A percentile compares a stretch with the other conserved stretches of the same genome.
phyloP scores from a whole-genome alignment of 64 coral and sea anemone species.

The Anthopleura sola region DNA sequence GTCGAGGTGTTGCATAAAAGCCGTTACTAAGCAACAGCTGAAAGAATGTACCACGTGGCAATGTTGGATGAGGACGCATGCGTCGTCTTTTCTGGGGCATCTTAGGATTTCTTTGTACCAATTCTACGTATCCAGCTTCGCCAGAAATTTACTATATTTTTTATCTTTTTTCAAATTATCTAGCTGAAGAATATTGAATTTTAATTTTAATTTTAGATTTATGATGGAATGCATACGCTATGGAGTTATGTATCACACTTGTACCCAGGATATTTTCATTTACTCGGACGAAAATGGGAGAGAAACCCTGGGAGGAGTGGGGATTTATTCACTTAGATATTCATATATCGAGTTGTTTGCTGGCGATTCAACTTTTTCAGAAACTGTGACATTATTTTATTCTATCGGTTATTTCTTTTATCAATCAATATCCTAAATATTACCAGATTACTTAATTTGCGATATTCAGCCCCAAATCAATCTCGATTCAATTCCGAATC shows the following conservation, averaged over 20 bases:
- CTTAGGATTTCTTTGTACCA: slow-evolving; percentile 64
- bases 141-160: neutral
- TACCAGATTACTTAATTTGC: no score
- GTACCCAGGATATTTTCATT: neutral
- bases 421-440: no score
- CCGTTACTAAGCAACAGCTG: slow-evolving; percentile 55
- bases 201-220: neutral
- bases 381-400: no score
- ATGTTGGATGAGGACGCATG: slow-evolving; percentile 41
- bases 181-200: neutral
- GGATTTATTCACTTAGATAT: no score
- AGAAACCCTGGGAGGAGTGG: neutral
- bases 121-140: slow-evolving; percentile 37
- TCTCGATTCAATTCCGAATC: no score
- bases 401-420: no score
- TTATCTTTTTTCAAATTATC: slow-evolving; percentile 2
- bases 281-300: neutral
- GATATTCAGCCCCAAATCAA: no score
- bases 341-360: neutral
- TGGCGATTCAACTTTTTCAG: neutral
- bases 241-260: neutral
- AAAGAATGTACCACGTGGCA: slow-evolving; percentile 37
- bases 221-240: neutral
- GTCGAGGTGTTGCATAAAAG: slow-evolving; percentile 66
- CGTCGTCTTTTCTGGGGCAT: slow-evolving; percentile 31